Percentiles rank a stretch among this genome's conserved stretches.
These are phyloP conservation scores for Alces alces DNA, from an alignment of 2,113 vertebrate species.

Conservation along the genomic window DNA sequence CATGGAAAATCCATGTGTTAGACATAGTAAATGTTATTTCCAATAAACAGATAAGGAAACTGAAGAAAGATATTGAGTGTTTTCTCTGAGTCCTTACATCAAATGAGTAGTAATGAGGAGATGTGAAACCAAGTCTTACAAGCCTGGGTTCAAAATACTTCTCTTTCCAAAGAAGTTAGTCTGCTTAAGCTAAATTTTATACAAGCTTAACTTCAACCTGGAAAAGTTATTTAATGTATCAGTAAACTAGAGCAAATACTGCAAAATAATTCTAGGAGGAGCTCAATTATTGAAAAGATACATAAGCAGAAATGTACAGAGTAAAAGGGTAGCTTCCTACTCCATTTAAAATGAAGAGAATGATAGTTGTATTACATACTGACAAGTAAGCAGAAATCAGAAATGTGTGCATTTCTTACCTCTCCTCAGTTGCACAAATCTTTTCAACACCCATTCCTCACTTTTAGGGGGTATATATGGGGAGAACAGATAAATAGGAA, in stretches of 20 bases:
- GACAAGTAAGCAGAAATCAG: background rate
- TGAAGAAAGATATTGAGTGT: background rate
- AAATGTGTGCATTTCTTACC: background rate
- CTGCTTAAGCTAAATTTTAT: background rate
- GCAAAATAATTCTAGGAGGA: background rate
- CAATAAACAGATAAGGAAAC: background rate
- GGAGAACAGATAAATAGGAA: background rate
- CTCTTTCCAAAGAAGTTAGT: background rate
- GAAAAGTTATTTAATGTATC: background rate
- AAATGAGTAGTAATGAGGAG: background rate
- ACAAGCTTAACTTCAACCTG: background rate
- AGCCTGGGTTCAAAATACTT: background rate
- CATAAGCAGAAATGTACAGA: background rate
- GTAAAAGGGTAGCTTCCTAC: background rate
- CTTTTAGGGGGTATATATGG: background rate
- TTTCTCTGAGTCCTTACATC: background rate
- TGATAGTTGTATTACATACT: background rate
- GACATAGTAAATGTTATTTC: background rate
- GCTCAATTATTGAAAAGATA: background rate
- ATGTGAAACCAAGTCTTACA: background rate
- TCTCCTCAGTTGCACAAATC: background rate
- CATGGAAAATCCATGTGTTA: background rate
- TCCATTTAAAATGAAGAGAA: conserved; percentile 1
- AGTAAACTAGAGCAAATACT: background rate
- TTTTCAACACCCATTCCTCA: conserved; percentile 12